Evolutionary conservation across 2,888 invertebrate genomes (phyloP), one percentile per base, ranked within the genome.

Genomic region (Rhimphoctona megacephalus): DNA sequence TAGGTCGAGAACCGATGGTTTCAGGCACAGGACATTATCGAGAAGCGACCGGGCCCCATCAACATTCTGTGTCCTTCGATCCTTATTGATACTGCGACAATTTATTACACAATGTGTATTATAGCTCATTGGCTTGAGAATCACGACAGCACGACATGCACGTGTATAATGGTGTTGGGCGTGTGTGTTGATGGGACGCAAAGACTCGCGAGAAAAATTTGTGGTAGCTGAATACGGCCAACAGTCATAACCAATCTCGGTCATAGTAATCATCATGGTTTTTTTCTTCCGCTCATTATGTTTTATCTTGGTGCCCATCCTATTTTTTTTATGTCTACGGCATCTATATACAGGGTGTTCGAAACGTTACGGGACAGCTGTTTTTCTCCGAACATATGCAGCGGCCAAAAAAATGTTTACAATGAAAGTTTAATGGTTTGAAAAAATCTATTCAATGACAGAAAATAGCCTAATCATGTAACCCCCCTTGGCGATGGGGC

Each of bases 1-100:
- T 72, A 43, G 39, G 54, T 70, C 70, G 67, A 39, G 49, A 74
- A 76, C 54, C 70, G 43, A 25, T 81, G 57, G 77, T 81, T 67
- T 66, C 77, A 43, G n/a, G 77, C 72, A 66, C 80, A 80, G 82
- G 90, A 85, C 88, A 89, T 90, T 92, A 93, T 93, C 93, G 89
- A 78, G 84, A 69, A 76, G 19, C 79, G 79, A 82, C 85, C 81
- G 89, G 87, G 87, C 89, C 90, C 92, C 91, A 93, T 93, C 93
- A 89, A 91, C 93, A 93, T 93, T 93, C 85, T 82, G 69, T 81
- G 79, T 85, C 85, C 79, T 85, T 87, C 84, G 81, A 82, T 87
- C 92, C 92, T 92, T 92, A 93, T 92, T 91, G 92, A 92, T 91
- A 90, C 90, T 90, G 91, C 90, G 92, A 93, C 92, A 93, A 93